These are phyloP conservation scores for Plagodis pulveraria DNA, from an alignment of 2,888 invertebrate species.

Conservation along the genomic window DNA sequence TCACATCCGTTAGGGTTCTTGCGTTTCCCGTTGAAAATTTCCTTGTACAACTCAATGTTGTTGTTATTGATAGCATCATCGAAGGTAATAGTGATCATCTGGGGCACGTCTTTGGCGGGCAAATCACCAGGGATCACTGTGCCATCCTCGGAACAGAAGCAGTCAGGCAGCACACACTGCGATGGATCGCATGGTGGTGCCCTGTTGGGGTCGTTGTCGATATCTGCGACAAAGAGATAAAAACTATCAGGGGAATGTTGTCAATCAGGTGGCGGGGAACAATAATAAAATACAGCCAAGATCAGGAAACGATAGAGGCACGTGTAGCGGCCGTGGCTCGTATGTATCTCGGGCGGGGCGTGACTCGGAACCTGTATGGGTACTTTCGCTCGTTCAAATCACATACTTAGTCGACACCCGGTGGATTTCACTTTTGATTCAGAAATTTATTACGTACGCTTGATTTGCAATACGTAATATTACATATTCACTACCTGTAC, in stretches of 20 bases:
- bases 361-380: slow-evolving; percentile 73
- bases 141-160: slow-evolving; percentile 97
- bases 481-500: not conserved
- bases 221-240: slow-evolving; percentile 85
- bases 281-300: not conserved
- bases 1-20: slow-evolving; percentile 97
- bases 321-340: slow-evolving; percentile 43
- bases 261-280: not conserved
- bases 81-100: slow-evolving; percentile 97
- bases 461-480: slow-evolving; percentile 28
- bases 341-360: slow-evolving; percentile 49
- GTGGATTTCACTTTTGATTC: slow-evolving; percentile 78
- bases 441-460: slow-evolving; percentile 27
- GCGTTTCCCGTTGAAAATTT: slow-evolving; percentile 94
- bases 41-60: slow-evolving; percentile 96
- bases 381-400: slow-evolving; percentile 78
- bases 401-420: slow-evolving; percentile 61
- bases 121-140: slow-evolving; percentile 94
- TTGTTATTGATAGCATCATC: slow-evolving; percentile 98
- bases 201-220: slow-evolving; percentile 96
- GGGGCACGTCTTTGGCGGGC: slow-evolving; percentile 93
- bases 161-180: slow-evolving; percentile 95
- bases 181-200: slow-evolving; percentile 95
- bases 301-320: slow-evolving; percentile 36
- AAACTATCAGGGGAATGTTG: slow-evolving; percentile 1